Base-by-base conservation (phyloP, 2,113 vertebrate genomes). In the Halichoeres trimaculatus region DNA sequence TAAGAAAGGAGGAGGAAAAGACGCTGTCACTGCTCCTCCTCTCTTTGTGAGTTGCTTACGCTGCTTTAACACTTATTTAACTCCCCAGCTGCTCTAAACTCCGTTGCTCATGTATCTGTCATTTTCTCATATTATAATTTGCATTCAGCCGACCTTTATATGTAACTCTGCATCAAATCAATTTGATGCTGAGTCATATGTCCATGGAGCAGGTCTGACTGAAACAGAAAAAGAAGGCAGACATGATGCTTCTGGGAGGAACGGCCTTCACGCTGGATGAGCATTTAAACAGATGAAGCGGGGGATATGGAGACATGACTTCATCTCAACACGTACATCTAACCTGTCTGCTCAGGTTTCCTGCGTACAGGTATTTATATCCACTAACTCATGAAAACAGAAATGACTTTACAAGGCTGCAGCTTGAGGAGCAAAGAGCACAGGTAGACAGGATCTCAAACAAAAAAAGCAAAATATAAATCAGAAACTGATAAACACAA, bases 281-380 rank as follows among this genome's bases (percentile, higher is more conserved):
- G 69, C 76, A 56, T 84, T 88, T 73, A 69, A 89, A 64, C 80
- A 86, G 78, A 88, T 88, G 75, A 90, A 86, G 61, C 0, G 1
- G 22, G 69, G 66, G 81, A 91, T 86, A 83, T 47, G 22, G 82
- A 83, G 81, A 86, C 82, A 88, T 81, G 76, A 87, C 85, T 88
- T 87, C 81, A 82, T 87, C 84, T 87, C 63, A 69, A 48, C 81
- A 82, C 24, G 79, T 83, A 84, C 79, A 69, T 86, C 86, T 84
- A 93, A 93, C 89, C 88, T 91, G 90, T 87, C 85, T 90, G 70
- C 88, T 93, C 90, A 65, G 86, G 88, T 93, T 93, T 92, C 91
- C 66, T 53, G 53, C 80, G 84, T 87, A 88, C 63, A 73, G 48
- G 86, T 90, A 91, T 91, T 91, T 88, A 88, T 89, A 90, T 76